Conservation (phyloP, 1,140 invertebrate genomes). For the Pseudomyrmex pallidus region DNA sequence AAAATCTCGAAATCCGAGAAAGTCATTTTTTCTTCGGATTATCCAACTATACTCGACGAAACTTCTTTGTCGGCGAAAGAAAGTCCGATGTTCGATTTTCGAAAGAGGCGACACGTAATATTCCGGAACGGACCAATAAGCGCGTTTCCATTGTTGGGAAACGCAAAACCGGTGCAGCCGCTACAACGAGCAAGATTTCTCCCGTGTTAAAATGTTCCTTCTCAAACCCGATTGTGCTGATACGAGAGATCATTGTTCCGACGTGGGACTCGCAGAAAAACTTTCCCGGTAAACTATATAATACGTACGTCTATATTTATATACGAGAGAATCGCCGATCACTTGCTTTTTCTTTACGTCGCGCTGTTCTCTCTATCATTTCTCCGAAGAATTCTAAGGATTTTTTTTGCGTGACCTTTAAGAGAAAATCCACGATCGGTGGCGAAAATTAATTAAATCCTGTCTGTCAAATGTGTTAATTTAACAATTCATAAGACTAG, state of each 20-base stretch:
- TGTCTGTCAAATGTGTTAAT: background rate
- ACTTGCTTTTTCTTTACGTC: background rate
- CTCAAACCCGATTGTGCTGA: constrained; percentile 11
- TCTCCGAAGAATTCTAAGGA: constrained; percentile 6
- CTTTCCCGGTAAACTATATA: background rate
- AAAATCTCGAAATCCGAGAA: background rate
- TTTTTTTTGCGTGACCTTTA: background rate
- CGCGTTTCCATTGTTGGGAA: constrained; percentile 45
- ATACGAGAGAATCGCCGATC: background rate
- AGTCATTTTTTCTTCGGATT: background rate
- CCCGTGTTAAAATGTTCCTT: constrained; percentile 34
- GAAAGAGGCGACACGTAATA: constrained; percentile 48
- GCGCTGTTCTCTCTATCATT: background rate
- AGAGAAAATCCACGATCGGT: background rate
- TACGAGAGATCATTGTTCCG: constrained; percentile 31
- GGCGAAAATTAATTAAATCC: constrained; percentile 16
- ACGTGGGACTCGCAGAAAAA: constrained; percentile 11
- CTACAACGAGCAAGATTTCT: constrained; percentile 20
- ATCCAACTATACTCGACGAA: background rate
- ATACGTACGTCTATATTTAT: background rate
- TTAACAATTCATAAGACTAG: background rate
- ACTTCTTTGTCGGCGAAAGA: background rate
- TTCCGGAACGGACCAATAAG: constrained; percentile 51
- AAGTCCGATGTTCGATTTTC: background rate
- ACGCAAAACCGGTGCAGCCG: constrained; percentile 24